A percentile compares a stretch with the other conserved stretches of the same genome.
Conservation (phyloP, 1,140 invertebrate genomes). For the Heliconius hermathena region DNA sequence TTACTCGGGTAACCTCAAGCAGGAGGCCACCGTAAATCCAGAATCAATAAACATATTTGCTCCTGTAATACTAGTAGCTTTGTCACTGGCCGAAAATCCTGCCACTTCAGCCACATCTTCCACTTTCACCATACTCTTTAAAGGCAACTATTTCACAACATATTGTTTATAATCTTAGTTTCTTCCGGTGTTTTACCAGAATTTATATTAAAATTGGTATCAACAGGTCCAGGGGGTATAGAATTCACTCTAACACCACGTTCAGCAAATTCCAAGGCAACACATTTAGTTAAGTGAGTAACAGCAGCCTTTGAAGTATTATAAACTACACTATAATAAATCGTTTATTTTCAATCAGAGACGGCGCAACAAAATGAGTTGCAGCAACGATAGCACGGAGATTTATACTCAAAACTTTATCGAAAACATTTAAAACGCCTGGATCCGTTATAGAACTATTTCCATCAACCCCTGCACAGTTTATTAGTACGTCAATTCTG, state of each 20-base stretch:
- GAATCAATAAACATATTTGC: slow-evolving; percentile 41
- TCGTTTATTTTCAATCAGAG: slow-evolving; percentile 37
- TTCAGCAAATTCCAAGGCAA: slow-evolving; percentile 44
- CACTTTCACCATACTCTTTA: slow-evolving; percentile 31
- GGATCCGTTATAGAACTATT: slow-evolving; percentile 24
- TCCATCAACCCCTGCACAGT: slow-evolving; percentile 43
- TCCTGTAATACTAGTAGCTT: slow-evolving; percentile 48
- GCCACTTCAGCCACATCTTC: slow-evolving; percentile 47
- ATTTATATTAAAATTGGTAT: slow-evolving; percentile 41
- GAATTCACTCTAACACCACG: slow-evolving; percentile 50
- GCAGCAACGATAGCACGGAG: slow-evolving; percentile 40
- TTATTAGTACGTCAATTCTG: slow-evolving; percentile 49
- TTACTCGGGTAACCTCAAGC: background rate
- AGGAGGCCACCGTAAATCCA: slow-evolving; percentile 20
- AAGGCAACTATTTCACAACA: background rate
- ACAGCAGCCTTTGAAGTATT: slow-evolving; percentile 41
- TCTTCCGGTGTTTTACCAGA: slow-evolving; percentile 30
- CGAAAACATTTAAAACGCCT: slow-evolving; percentile 41
- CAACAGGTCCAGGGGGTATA: slow-evolving; percentile 42
- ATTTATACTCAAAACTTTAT: slow-evolving; percentile 43
- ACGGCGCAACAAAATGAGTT: slow-evolving; percentile 31
- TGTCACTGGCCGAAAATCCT: slow-evolving; percentile 42
- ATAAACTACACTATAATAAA: slow-evolving; percentile 22
- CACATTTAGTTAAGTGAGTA: slow-evolving; percentile 43
- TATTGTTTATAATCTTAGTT: slow-evolving; percentile 25